A percentile compares a stretch with the other conserved stretches of the same genome.
Evolutionary conservation across 1,140 invertebrate genomes (phyloP).

Genomic region (Listronotus oregonensis): DNA sequence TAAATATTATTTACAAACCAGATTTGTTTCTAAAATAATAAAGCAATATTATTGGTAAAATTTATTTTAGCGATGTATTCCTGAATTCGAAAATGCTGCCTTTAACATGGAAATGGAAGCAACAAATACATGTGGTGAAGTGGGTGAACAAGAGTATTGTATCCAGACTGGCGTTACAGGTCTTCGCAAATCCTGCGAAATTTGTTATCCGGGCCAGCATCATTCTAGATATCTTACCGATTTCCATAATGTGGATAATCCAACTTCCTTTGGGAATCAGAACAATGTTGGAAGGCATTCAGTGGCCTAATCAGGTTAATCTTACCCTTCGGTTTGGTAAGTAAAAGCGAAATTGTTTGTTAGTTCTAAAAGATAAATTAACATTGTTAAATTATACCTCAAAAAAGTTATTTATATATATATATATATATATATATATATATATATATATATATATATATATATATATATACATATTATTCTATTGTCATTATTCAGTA

Average conservation of each 20-base stretch:
- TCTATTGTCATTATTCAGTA: too few species aligned
- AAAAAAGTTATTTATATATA: too few species aligned
- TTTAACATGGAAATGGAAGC: constrained; percentile 86
- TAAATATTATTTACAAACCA: too few species aligned
- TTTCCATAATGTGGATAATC: constrained; percentile 83
- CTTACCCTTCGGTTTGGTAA: constrained; percentile 88
- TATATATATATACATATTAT: too few species aligned
- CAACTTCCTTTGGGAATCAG: constrained; percentile 99
- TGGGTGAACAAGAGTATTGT: constrained; percentile 80
- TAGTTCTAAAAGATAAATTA: too few species aligned
- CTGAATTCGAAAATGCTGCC: constrained; percentile 95
- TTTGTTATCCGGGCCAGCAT: constrained; percentile 70
- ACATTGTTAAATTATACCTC: too few species aligned
- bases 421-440: too few species aligned
- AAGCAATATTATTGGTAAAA: too few species aligned
- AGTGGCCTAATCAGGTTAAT: constrained; percentile 90
- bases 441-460: too few species aligned
- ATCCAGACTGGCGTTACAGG: constrained; percentile 77
- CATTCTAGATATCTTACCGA: constrained; percentile 85
- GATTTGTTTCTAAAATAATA: constrained; percentile 1
- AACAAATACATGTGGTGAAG: constrained; percentile 93
- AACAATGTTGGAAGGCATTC: constrained; percentile 97
- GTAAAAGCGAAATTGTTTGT: background rate
- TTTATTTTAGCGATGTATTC: constrained; percentile 82
- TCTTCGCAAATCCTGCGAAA: constrained; percentile 66